phyloP scores from a whole-genome alignment of 2,113 vertebrate species.

The Stigmatopora argus region DNA sequence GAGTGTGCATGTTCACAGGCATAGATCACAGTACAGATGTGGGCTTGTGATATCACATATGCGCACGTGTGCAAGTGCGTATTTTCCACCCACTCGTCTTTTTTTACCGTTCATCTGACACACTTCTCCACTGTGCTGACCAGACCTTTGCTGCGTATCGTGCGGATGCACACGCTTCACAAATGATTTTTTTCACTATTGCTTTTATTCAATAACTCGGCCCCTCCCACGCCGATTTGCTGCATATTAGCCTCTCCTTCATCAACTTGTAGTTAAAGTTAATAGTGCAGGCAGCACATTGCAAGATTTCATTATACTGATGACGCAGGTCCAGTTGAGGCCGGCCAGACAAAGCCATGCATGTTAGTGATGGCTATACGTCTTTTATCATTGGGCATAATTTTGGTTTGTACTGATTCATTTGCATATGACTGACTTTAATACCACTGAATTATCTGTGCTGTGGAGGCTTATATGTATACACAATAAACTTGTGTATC shows the following conservation, averaged over 20 bases:
- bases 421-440: too few relatives aligned
- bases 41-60: background rate
- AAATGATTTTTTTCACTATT: constrained; percentile 61
- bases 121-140: constrained; percentile 36
- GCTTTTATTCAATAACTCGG: constrained; percentile 59
- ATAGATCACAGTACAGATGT: background rate
- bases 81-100: constrained; percentile 4
- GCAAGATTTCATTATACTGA: background rate
- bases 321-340: background rate
- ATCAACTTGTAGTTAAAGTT: background rate
- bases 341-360: background rate
- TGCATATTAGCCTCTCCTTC: constrained; percentile 31
- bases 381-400: background rate
- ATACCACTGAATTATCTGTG: too few relatives aligned
- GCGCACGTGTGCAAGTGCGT: background rate
- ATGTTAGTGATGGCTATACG: background rate
- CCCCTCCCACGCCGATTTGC: constrained; percentile 56
- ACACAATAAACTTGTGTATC: too few relatives aligned
- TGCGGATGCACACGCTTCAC: constrained; percentile 26
- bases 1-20: constrained; percentile 3
- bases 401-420: background rate
- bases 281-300: background rate
- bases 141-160: constrained; percentile 61
- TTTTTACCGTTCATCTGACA: constrained; percentile 25
- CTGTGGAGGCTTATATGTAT: too few relatives aligned